Evolutionary conservation across 2,113 vertebrate species (phyloP).

Genomic region (Hippolais icterina): DNA sequence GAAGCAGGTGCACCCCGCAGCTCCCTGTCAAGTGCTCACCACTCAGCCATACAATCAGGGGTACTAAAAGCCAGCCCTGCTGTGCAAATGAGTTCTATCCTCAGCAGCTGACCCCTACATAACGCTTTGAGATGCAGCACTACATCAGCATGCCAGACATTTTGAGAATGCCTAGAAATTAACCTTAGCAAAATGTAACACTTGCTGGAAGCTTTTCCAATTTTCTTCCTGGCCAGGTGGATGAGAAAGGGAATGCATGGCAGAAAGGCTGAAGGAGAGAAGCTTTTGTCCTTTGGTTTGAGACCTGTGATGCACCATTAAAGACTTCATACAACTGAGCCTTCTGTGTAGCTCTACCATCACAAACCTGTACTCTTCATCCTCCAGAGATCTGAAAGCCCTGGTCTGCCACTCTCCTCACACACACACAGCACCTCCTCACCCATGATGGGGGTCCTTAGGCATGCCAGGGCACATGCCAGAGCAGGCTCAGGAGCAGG

Average conservation of each 20-base stretch:
- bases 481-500: not conserved
- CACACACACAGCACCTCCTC: not conserved
- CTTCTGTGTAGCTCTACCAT: not conserved
- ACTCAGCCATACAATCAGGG: not conserved
- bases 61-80: not conserved
- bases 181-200: not conserved
- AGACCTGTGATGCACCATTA: not conserved
- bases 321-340: not conserved
- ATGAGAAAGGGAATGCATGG: not conserved
- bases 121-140: not conserved
- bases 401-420: not conserved
- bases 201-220: not conserved
- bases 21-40: not conserved
- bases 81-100: accelerated
- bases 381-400: not conserved
- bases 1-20: not conserved
- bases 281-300: not conserved
- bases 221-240: not conserved
- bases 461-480: accelerated
- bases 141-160: not conserved
- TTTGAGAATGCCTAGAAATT: not conserved
- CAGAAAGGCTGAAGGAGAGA: not conserved
- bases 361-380: not conserved
- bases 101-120: not conserved
- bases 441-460: accelerated